Conservation (phyloP, 2,797 vertebrate species). For the Salarias fasciatus region DNA sequence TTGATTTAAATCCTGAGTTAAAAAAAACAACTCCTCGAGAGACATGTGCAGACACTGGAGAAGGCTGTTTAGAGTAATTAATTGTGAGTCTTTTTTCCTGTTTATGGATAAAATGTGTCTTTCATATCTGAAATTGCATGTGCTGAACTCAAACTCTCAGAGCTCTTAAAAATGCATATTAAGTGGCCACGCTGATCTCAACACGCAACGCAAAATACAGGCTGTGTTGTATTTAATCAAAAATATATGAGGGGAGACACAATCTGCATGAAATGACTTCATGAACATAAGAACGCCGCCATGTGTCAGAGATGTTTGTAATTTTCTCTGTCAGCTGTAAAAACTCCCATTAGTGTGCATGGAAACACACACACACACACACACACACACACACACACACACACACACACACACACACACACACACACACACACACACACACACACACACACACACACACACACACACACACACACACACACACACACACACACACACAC, state of each 20-base stretch:
- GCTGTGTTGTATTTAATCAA: conserved; percentile 17
- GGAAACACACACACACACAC: no score
- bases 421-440: no score
- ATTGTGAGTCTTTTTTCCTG: conserved; percentile 65
- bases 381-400: no score
- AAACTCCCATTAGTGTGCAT: conserved; percentile 36
- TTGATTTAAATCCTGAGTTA: conserved; percentile 69
- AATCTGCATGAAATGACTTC: conserved; percentile 34
- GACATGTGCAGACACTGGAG: conserved; percentile 61
- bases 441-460: no score
- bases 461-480: no score
- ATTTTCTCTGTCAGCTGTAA: conserved; percentile 50
- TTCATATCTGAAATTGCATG: conserved; percentile 52
- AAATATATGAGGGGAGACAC: conserved; percentile 21
- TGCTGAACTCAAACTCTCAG: conserved; percentile 27
- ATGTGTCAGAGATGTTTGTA: conserved; percentile 31
- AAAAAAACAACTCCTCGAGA: conserved; percentile 62
- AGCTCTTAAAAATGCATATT: conserved; percentile 7
- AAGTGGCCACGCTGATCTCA: no score
- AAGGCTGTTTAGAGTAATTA: conserved; percentile 69
- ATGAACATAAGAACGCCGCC: conserved; percentile 18
- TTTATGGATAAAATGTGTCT: conserved; percentile 68
- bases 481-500: no score
- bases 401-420: no score
- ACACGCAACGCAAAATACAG: conserved; percentile 1